Evolutionary conservation across 2,113 vertebrate genomes (phyloP).

Genomic region (Tragelaphus strepsiceros): DNA sequence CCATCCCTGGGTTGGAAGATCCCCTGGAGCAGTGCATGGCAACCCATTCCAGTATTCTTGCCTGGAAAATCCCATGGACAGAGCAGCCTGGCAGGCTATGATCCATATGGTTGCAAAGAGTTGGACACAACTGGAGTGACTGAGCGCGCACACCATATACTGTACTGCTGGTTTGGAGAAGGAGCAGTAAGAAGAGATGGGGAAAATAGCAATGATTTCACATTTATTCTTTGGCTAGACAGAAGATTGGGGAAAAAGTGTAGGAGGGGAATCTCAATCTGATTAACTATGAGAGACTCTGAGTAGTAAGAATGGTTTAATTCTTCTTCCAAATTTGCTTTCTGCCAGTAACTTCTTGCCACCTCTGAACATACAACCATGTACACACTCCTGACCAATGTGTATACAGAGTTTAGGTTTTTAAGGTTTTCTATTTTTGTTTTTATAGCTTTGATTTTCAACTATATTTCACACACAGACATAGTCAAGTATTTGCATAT

Average conservation of each 20-base stretch:
- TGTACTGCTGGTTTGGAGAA: not conserved
- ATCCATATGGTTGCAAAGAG: not conserved
- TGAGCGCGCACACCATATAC: not conserved
- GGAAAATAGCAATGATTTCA: not conserved
- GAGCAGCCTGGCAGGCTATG: not conserved
- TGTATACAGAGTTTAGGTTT: not conserved
- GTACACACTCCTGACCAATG: not conserved
- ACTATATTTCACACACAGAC: slow-evolving; percentile 13
- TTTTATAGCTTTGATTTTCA: slow-evolving; percentile 46
- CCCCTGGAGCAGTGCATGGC: not conserved
- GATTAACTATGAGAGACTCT: not conserved
- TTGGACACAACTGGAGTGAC: not conserved
- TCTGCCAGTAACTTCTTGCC: not conserved
- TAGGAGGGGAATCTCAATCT: not conserved
- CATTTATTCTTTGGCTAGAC: not conserved
- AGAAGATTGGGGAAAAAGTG: not conserved
- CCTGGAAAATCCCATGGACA: not conserved
- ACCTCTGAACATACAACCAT: not conserved
- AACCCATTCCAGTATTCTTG: not conserved
- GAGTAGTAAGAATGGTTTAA: not conserved
- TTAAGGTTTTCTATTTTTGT: slow-evolving; percentile 5
- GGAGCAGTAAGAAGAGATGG: not conserved
- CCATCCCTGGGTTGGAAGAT: not conserved
- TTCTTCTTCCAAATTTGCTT: not conserved
- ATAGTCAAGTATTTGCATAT: slow-evolving; percentile 39